Evolutionary conservation across 2,113 vertebrate species (phyloP), one percentile per base, ranked within the genome.

Genomic region (Tapirus terrestris): DNA sequence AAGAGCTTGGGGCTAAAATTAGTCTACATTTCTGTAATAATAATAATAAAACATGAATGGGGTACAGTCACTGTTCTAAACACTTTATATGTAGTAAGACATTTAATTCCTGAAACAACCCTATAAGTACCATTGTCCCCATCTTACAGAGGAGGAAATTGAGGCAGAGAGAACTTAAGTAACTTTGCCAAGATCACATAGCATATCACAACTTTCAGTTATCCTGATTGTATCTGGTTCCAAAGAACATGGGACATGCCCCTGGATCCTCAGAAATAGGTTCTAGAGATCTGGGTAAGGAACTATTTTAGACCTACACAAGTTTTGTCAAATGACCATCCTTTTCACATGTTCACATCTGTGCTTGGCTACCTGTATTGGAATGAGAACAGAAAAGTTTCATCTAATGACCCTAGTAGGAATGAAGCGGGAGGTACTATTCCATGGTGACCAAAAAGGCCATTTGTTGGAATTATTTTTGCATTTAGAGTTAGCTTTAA

Each of bases 91-190:
- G 63, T 63, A 88, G 43, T 91, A 92, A 77, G 58, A 36, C 23
- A 89, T 86, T 79, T 79, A 68, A 70, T 92, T 82, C 18, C 53
- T 79, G 20, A 7, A 73, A 65, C 2, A 65, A 81, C 33, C 20
- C 14, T 73, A 5, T 36, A 68, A 68, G 39, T 45, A 45, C 20
- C 25, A 77, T 56, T 63, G 87, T 70, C n/a, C 27, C 18, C 29
- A 83, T 77, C 70, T 89, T 83, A 76, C 3, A 84, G 63, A 92
- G 70, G 18, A 92, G n/a, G 29, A 95, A 83, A 70, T 39, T 72
- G 58, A 84, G 2, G 67, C 23, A 63, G 17, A 83, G 31, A 65
- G 58, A 82, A 81, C 13, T 60, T 81, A 56, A 82, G 20, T 77
- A 67, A 68, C 6, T 86, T 67, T 79, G 43, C 20, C 14, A 83